Conservation (phyloP, 2,113 vertebrate species). For the Caranx melampygus region DNA sequence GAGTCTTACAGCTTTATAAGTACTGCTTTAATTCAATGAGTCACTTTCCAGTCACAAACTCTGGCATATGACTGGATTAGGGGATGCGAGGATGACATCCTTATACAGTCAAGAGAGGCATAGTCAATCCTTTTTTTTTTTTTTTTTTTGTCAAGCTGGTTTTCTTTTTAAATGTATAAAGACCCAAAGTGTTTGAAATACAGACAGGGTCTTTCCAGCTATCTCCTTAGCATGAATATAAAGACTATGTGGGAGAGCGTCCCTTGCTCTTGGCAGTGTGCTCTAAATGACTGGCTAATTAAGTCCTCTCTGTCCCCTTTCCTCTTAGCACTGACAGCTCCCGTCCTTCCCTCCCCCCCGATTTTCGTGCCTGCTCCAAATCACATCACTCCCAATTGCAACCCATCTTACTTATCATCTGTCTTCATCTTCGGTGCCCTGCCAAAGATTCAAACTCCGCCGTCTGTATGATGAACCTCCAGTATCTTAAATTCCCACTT, state of each 20-base stretch:
- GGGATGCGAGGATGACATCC: neutral
- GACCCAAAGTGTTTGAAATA: neutral
- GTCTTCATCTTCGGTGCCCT: neutral
- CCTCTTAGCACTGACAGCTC: neutral
- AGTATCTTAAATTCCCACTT: neutral
- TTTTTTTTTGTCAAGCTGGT: neutral
- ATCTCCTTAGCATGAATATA: neutral
- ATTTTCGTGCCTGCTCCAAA: neutral
- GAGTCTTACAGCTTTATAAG: conserved; percentile 28
- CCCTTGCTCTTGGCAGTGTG: neutral
- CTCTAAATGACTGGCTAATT: neutral
- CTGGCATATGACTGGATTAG: neutral
- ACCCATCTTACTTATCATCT: neutral
- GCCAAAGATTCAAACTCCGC: neutral
- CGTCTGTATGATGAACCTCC: neutral
- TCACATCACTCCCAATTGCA: neutral
- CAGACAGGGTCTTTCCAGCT: neutral
- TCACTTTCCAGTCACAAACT: conserved; percentile 22
- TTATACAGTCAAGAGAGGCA: conserved; percentile 12
- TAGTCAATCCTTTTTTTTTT: neutral
- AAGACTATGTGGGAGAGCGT: neutral
- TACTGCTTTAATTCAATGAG: conserved; percentile 24
- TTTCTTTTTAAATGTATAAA: neutral
- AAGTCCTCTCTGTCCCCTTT: neutral
- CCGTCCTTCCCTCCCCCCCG: neutral